Evolutionary conservation across 2,888 invertebrate genomes (phyloP).

Genomic region (Cremastinae sp.): DNA sequence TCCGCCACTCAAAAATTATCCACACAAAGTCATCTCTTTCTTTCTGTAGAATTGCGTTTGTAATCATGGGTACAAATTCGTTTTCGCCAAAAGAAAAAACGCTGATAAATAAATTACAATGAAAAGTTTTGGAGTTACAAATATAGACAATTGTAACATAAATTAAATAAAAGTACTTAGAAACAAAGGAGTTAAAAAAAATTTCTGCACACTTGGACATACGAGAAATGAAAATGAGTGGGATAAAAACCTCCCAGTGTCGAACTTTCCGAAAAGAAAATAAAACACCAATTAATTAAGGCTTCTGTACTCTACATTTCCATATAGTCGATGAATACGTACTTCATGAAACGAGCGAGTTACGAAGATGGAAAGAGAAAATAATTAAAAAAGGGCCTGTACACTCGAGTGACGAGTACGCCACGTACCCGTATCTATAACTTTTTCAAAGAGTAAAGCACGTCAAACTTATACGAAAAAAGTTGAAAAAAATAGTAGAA

Average conservation of each 20-base stretch:
- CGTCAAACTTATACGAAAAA: constrained; percentile 3
- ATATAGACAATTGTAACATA: too few relatives aligned
- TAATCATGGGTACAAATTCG: too few relatives aligned
- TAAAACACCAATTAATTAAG: constrained; percentile 60
- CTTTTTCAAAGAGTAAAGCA: constrained; percentile 22
- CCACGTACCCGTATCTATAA: constrained; percentile 15
- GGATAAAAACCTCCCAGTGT: constrained; percentile 19
- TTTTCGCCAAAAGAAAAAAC: too few relatives aligned
- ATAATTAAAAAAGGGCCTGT: not conserved
- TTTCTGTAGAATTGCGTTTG: too few relatives aligned
- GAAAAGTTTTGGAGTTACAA: too few relatives aligned
- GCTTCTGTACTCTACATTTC: constrained; percentile 4
- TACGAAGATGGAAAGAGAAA: constrained; percentile 18
- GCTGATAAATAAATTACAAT: too few relatives aligned
- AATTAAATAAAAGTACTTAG: too few relatives aligned
- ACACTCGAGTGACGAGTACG: constrained; percentile 30
- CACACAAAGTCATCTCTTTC: not conserved
- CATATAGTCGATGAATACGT: constrained; percentile 17
- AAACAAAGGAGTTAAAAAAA: not conserved
- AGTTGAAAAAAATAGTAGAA: not conserved
- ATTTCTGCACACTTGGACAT: not conserved
- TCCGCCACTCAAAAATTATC: constrained; percentile 42
- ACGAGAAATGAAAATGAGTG: not conserved
- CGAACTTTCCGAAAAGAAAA: constrained; percentile 39
- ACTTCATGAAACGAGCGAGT: constrained; percentile 21